Percentiles rank a stretch among this genome's conserved stretches.
phyloP scores from a whole-genome alignment of 2,113 vertebrate genomes.

The Microtus richardsoni region DNA sequence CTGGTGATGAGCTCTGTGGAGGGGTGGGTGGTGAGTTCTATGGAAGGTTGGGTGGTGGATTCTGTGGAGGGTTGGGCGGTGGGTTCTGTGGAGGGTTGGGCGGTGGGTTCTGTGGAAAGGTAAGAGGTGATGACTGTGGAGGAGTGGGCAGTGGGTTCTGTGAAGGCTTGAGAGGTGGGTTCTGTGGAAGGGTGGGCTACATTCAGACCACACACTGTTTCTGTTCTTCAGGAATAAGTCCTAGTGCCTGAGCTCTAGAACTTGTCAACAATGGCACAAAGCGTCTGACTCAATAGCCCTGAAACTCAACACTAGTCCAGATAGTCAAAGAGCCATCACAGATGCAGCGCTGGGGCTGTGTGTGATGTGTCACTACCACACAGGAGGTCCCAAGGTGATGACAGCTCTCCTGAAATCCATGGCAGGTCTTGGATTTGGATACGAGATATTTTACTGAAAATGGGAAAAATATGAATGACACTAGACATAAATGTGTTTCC shows the following conservation, averaged over 20 bases:
- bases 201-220: background rate
- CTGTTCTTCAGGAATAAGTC: background rate
- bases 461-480: background rate
- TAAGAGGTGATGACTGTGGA: too few relatives aligned
- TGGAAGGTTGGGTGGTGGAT: too few relatives aligned
- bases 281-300: too few relatives aligned
- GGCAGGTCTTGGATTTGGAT: background rate
- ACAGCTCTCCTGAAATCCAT: background rate
- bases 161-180: too few relatives aligned
- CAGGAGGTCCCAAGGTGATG: too few relatives aligned
- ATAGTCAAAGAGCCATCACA: background rate
- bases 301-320: background rate
- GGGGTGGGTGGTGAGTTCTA: background rate
- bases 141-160: slow-evolving; percentile 2
- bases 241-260: background rate
- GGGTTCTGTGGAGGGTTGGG: too few relatives aligned
- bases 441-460: background rate
- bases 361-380: too few relatives aligned
- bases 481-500: background rate
- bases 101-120: too few relatives aligned
- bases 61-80: too few relatives aligned
- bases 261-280: background rate
- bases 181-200: background rate
- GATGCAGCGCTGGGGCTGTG: background rate
- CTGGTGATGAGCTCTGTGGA: too few relatives aligned